Percentiles rank a stretch among this genome's conserved stretches.
Conservation (phyloP, 2,797 vertebrate species). For the Pelodytes ibericus region DNA sequence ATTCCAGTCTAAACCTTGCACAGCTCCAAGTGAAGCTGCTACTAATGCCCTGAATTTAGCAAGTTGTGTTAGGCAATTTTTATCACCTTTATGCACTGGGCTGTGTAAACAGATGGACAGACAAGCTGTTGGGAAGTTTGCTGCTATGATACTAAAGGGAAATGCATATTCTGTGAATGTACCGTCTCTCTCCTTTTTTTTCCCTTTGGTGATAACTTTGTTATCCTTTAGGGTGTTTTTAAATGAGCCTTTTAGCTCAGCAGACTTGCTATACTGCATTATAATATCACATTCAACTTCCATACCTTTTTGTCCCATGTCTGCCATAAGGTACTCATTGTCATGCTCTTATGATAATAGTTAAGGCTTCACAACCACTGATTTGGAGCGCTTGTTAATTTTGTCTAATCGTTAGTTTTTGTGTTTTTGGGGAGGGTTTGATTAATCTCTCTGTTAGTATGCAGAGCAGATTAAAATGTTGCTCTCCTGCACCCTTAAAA, state of each 20-base stretch:
- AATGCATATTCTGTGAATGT: conserved; percentile 32
- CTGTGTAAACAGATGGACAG: conserved; percentile 51
- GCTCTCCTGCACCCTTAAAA: neutral
- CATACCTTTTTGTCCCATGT: neutral
- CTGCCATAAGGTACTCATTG: neutral
- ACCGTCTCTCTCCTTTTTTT: conserved; percentile 14
- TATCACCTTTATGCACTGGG: conserved; percentile 51
- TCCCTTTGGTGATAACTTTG: conserved; percentile 9
- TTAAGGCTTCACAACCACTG: neutral
- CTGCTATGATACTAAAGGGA: conserved; percentile 23
- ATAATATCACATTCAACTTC: neutral
- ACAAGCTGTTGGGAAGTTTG: conserved; percentile 51
- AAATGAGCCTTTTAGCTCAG: conserved; percentile 9
- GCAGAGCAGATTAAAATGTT: neutral
- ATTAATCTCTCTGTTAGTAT: too few relatives aligned
- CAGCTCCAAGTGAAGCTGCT: conserved; percentile 30
- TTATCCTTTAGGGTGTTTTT: conserved; percentile 17
- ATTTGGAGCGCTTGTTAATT: neutral
- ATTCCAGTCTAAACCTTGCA: conserved; percentile 16
- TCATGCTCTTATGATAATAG: neutral
- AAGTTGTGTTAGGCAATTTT: conserved; percentile 46
- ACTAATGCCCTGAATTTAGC: conserved; percentile 46
- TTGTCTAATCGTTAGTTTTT: neutral
- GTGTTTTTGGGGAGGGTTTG: neutral
- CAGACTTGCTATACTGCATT: conserved; percentile 26